A percentile compares a stretch with the other conserved stretches of the same genome.
Conservation (phyloP, 2,888 invertebrate species). For the Hypomecis atomaria region DNA sequence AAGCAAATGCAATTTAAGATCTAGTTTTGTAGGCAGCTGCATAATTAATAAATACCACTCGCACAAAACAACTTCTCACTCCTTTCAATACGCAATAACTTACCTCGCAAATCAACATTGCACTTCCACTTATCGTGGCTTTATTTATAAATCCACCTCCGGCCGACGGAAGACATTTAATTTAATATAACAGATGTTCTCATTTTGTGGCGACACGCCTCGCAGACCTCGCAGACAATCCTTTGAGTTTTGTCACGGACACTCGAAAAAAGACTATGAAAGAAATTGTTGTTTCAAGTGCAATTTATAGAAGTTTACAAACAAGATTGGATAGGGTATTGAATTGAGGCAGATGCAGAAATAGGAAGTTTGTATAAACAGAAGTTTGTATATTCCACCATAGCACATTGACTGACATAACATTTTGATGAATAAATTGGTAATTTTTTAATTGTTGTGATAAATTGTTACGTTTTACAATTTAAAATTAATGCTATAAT, state of each 20-base stretch:
- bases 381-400: no score
- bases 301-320: slow-evolving; percentile 71
- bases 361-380: neutral
- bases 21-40: no score
- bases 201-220: slow-evolving; percentile 68
- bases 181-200: slow-evolving; percentile 76
- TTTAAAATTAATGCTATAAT: no score
- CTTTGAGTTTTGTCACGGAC: slow-evolving; percentile 72
- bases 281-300: slow-evolving; percentile 73
- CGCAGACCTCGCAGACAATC: slow-evolving; percentile 66
- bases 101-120: slow-evolving; percentile 44
- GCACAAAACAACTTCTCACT: neutral
- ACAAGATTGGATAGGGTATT: slow-evolving; percentile 61
- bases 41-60: no score
- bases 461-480: no score
- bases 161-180: slow-evolving; percentile 67
- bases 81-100: slow-evolving; percentile 6
- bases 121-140: slow-evolving; percentile 47
- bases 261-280: slow-evolving; percentile 48
- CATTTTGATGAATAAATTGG: no score
- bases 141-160: slow-evolving; percentile 52
- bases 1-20: no score
- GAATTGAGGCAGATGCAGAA: slow-evolving; percentile 50
- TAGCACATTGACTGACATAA: no score
- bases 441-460: no score